Evolutionary conservation across 64 coral and sea anemone genomes (phyloP).

Genomic region (Hydrozoanthus tunicans): DNA sequence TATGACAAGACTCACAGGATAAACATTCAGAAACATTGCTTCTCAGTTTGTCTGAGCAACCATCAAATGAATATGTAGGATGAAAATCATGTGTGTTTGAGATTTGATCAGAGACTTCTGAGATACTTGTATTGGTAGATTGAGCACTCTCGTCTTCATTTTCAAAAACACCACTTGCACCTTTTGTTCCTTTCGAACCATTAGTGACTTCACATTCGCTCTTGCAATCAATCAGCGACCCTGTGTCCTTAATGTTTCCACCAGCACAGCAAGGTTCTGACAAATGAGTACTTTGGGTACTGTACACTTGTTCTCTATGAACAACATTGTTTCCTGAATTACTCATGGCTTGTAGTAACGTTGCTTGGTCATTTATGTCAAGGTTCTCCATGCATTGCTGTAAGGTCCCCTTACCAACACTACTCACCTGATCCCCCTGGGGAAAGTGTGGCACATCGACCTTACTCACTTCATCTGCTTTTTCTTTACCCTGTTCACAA

Average conservation of each 20-base stretch:
- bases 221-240: neutral
- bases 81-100: neutral
- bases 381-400: conserved; percentile 46
- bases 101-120: too few relatives aligned
- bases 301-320: neutral
- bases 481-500: neutral
- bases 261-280: neutral
- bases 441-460: neutral
- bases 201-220: neutral
- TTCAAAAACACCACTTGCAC: neutral
- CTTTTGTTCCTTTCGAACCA: neutral
- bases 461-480: neutral
- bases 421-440: neutral
- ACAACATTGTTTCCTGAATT: neutral
- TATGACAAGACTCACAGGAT: neutral
- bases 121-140: too few relatives aligned
- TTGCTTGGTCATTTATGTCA: conserved; percentile 6
- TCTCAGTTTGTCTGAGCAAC: neutral
- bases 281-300: neutral
- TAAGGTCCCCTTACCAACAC: neutral
- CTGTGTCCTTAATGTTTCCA: neutral
- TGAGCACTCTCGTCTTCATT: too few relatives aligned
- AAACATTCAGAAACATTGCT: too few relatives aligned
- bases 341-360: neutral
- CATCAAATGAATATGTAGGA: neutral